These are phyloP conservation scores for Lagria hirta DNA, from an alignment of 2,888 invertebrate species.

Conservation along the genomic window DNA sequence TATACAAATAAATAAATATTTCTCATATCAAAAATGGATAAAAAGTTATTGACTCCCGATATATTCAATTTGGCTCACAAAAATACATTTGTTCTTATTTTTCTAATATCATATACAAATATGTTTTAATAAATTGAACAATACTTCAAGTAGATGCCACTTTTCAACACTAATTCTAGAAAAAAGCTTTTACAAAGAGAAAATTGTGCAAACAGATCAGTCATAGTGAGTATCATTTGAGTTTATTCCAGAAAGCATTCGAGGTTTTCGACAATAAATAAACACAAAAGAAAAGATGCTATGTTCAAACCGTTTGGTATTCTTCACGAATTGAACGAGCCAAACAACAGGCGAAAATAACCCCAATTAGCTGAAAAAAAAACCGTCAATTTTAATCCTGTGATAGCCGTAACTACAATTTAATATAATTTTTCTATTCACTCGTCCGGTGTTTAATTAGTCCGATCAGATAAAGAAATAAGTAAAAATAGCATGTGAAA, in stretches of 20 bases:
- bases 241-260: constrained; percentile 14
- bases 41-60: constrained; percentile 32
- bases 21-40: constrained; percentile 24
- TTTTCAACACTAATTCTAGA: constrained; percentile 12
- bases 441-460: too few relatives aligned
- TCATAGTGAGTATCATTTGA: constrained; percentile 12
- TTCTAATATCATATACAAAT: constrained; percentile 11
- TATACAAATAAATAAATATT: constrained; percentile 19
- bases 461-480: too few relatives aligned
- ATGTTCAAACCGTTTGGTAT: constrained; percentile 70
- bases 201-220: constrained; percentile 20
- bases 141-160: constrained; percentile 20
- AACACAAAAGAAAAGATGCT: neutral
- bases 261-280: constrained; percentile 11
- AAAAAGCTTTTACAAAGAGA: constrained; percentile 18
- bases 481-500: too few relatives aligned
- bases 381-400: constrained; percentile 22
- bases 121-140: constrained; percentile 12
- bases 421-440: too few relatives aligned
- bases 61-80: constrained; percentile 36
- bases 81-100: constrained; percentile 29
- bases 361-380: constrained; percentile 76
- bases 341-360: constrained; percentile 89
- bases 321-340: constrained; percentile 90
- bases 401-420: too few relatives aligned